These are phyloP conservation scores for Aegypius monachus DNA, from an alignment of 2,113 vertebrate genomes.

Conservation along the genomic window DNA sequence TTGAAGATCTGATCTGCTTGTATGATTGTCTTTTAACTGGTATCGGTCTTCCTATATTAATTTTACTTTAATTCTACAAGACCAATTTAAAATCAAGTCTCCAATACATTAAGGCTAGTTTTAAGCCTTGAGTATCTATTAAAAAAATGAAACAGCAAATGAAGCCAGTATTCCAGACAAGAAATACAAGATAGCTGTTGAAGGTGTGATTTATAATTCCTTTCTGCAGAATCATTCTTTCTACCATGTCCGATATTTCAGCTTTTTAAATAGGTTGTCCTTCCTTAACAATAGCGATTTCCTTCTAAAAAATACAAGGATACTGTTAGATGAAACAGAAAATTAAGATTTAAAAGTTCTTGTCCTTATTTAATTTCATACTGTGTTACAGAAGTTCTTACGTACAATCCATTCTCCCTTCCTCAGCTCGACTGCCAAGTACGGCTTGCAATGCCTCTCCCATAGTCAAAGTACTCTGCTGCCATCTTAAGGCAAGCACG, in stretches of 20 bases:
- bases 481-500: constrained; percentile 18
- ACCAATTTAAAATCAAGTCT: not conserved
- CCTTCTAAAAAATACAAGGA: not conserved
- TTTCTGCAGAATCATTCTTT: not conserved
- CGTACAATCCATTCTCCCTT: fast-evolving
- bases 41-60: not conserved
- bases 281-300: not conserved
- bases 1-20: not conserved
- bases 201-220: not conserved
- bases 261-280: not conserved
- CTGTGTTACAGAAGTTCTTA: fast-evolving
- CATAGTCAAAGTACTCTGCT: not conserved
- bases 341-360: not conserved
- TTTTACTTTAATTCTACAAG: not conserved
- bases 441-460: not conserved
- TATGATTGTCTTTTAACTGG: not conserved
- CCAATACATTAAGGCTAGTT: not conserved
- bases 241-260: not conserved
- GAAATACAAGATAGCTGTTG: not conserved
- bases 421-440: fast-evolving
- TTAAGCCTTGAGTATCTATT: not conserved
- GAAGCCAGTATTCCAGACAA: not conserved
- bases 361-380: not conserved
- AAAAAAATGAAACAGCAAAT: not conserved
- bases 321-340: not conserved